Percentiles rank a stretch among this genome's conserved stretches.
These are phyloP conservation scores for Wiebesia pumilae DNA, from an alignment of 1,140 invertebrate genomes.

Conservation along the genomic window DNA sequence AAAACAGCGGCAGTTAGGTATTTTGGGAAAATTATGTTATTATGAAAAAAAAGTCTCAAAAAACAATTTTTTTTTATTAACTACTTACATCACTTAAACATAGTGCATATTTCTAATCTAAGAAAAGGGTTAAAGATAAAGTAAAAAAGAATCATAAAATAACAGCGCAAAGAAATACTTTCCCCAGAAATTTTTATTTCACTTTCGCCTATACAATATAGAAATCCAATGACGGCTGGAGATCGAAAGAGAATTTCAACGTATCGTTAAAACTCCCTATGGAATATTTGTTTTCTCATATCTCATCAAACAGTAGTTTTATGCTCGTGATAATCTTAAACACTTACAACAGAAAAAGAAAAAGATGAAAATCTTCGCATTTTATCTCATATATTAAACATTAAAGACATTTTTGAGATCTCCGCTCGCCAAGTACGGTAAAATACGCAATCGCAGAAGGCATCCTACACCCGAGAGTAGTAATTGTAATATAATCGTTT, in stretches of 20 bases:
- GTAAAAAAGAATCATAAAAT: neutral
- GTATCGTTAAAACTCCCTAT: neutral
- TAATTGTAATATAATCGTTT: constrained; percentile 51
- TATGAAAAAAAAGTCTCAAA: neutral
- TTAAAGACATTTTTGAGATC: constrained; percentile 56
- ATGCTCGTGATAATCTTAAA: neutral
- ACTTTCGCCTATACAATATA: constrained; percentile 49
- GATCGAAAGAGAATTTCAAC: constrained; percentile 36
- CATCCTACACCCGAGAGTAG: constrained; percentile 68
- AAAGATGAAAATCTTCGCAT: neutral
- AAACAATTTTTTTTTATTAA: neutral
- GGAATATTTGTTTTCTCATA: neutral
- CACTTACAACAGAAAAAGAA: neutral
- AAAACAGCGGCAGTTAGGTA: neutral
- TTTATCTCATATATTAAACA: constrained; percentile 7
- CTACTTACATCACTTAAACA: neutral
- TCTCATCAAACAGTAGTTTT: neutral
- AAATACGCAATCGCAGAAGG: constrained; percentile 58
- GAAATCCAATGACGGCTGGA: constrained; percentile 41
- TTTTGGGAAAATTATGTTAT: neutral
- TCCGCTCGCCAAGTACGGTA: constrained; percentile 67
- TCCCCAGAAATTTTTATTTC: constrained; percentile 49
- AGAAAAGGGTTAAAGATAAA: neutral
- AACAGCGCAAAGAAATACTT: constrained; percentile 21
- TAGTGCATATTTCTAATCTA: neutral